A percentile compares a stretch with the other conserved stretches of the same genome.
Conservation (phyloP, 1,140 invertebrate genomes). For the Drosophila chauvacae region DNA sequence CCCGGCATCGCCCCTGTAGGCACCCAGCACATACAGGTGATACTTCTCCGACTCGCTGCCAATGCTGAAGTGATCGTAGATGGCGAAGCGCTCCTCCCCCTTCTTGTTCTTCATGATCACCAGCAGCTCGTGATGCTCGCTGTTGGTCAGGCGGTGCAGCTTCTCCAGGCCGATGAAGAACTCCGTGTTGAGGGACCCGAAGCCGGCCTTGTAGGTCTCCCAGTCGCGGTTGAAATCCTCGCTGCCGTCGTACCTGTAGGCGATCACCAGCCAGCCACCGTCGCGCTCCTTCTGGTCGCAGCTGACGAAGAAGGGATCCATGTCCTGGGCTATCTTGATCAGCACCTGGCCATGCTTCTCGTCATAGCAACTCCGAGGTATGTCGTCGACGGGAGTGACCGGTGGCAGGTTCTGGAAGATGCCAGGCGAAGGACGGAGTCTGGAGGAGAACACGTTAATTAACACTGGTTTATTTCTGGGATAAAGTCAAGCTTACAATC, state of each 20-base stretch:
- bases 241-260: constrained; percentile 87
- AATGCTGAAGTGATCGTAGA: constrained; percentile 88
- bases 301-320: constrained; percentile 86
- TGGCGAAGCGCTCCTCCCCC: constrained; percentile 86
- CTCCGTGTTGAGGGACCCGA: constrained; percentile 87
- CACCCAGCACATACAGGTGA: constrained; percentile 87
- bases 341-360: constrained; percentile 57
- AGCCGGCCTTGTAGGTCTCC: constrained; percentile 87
- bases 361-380: constrained; percentile 44
- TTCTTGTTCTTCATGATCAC: constrained; percentile 88
- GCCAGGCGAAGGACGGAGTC: background rate
- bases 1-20: constrained; percentile 88
- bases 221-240: constrained; percentile 87
- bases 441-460: background rate
- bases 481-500: constrained; percentile 30
- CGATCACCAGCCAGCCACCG: constrained; percentile 88
- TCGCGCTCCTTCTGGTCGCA: constrained; percentile 85
- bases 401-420: background rate
- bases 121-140: constrained; percentile 86
- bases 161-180: constrained; percentile 88
- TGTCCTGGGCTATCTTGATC: constrained; percentile 32
- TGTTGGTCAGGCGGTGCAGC: constrained; percentile 86
- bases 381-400: constrained; percentile 9
- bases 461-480: background rate
- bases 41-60: constrained; percentile 88